phyloP scores from a whole-genome alignment of 1,140 invertebrate species.

The Monomorium pharaonis region DNA sequence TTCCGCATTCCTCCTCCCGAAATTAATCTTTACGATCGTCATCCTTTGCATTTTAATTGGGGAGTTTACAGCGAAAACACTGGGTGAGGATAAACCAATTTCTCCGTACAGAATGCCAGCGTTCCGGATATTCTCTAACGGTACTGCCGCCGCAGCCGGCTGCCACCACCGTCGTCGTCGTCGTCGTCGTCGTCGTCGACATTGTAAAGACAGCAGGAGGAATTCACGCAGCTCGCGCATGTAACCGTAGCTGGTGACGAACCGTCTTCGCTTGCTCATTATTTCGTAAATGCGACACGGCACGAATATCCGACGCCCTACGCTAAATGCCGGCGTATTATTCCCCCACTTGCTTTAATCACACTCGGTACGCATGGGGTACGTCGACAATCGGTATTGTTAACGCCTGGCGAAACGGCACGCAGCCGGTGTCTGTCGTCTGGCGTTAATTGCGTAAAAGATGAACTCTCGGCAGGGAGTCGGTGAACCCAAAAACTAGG shows the following conservation, averaged over 20 bases:
- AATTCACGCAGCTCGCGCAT: slow-evolving; percentile 37
- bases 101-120: slow-evolving; percentile 1
- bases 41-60: slow-evolving; percentile 32
- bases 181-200: not conserved
- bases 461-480: not conserved
- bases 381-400: slow-evolving; percentile 52
- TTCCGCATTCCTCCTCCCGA: not conserved
- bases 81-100: slow-evolving; percentile 28
- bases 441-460: slow-evolving; percentile 46
- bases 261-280: slow-evolving; percentile 48
- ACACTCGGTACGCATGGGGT: slow-evolving; percentile 23
- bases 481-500: slow-evolving; percentile 48
- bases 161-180: not conserved
- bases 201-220: slow-evolving; percentile 30
- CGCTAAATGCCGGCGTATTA: slow-evolving; percentile 33
- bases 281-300: slow-evolving; percentile 53
- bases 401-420: slow-evolving; percentile 35
- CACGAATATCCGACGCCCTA: slow-evolving; percentile 33
- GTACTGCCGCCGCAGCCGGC: not conserved
- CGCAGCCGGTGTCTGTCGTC: too few relatives aligned
- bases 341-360: slow-evolving; percentile 40
- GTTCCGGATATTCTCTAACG: slow-evolving; percentile 45
- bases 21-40: slow-evolving; percentile 29
- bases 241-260: slow-evolving; percentile 16
- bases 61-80: not conserved